Evolutionary conservation across 2,113 vertebrate genomes (phyloP), one percentile per base, ranked within the genome.

Genomic region (Microcebus murinus): DNA sequence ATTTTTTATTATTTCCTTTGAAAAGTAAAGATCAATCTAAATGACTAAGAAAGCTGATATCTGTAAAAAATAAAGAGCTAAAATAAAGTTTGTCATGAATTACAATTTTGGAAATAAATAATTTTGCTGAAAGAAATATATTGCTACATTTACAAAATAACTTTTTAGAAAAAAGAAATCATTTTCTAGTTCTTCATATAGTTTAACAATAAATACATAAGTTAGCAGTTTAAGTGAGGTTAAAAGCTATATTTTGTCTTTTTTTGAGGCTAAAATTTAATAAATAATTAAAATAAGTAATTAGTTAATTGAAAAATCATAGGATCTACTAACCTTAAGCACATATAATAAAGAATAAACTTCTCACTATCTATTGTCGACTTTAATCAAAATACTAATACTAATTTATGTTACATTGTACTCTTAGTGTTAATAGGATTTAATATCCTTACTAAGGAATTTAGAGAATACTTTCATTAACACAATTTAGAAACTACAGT

Each of bases 201-300:
- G 2, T 70, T 90, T 84, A 90, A 14, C 8, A 77, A 2, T 87
- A 18, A 93, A n/a, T 1, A 55, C 1, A 45, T 93, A 1, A 39
- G 74, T 25, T 25, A 31, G 59, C 31, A 73, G 8, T 45, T 52
- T 70, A 86, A 67, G 7, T 70, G 57, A 76, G 1, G 31, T 57
- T 45, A 21, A 80, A 80, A 61, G 12, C 14, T 77, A 39, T 5
- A 39, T 55, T 0, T 20, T 67, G 20, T 36, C 70, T 36, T 4
- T 59, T 97, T 97, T 95, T 93, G 3, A 98, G 84, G 45, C 6
- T 97, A 94, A 77, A 4, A 92, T 55, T 97, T 95, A 76, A 76
- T 97, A 86, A 70, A 45, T 79, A 95, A 81, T 96, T 96, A 87
- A 71, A 98, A 83, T 34, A 73, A 7, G 90, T 97, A 97, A 18